These are phyloP conservation scores for Parasteatoda tepidariorum DNA, from an alignment of 1,140 invertebrate genomes.

Conservation along the genomic window DNA sequence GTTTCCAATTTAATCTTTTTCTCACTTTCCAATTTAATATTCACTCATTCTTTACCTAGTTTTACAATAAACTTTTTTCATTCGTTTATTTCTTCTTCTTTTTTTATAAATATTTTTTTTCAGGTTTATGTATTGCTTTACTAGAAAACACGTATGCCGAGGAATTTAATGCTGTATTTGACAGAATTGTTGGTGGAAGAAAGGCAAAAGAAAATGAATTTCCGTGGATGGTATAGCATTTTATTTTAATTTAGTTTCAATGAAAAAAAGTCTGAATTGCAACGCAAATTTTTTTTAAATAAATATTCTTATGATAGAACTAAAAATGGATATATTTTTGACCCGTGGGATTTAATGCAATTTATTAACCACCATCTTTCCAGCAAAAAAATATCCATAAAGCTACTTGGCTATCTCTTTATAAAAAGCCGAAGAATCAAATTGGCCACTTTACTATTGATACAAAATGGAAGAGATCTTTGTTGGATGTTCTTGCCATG, in stretches of 20 bases:
- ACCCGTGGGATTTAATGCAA: background rate
- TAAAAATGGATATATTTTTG: background rate
- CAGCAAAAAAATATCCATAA: background rate
- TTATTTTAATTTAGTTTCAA: background rate
- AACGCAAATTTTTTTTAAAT: background rate
- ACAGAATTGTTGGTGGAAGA: constrained; percentile 29
- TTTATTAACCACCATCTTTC: background rate
- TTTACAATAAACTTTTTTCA: no score
- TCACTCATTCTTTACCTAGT: no score
- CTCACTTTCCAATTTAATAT: no score
- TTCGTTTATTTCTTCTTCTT: no score
- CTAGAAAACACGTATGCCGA: no score
- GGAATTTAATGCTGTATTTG: no score
- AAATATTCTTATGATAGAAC: background rate
- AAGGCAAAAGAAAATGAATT: constrained; percentile 25
- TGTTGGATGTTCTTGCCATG: no score
- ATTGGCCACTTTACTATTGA: background rate
- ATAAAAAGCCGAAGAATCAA: background rate
- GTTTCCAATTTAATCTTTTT: no score
- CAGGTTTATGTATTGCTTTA: no score
- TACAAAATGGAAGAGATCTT: no score
- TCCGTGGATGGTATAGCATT: background rate
- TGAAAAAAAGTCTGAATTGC: background rate
- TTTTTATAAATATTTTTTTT: no score
- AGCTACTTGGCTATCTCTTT: no score